Evolutionary conservation across 1,140 invertebrate genomes (phyloP), one percentile per base, ranked within the genome.

Genomic region (Pseudomyrmex flavicornis): DNA sequence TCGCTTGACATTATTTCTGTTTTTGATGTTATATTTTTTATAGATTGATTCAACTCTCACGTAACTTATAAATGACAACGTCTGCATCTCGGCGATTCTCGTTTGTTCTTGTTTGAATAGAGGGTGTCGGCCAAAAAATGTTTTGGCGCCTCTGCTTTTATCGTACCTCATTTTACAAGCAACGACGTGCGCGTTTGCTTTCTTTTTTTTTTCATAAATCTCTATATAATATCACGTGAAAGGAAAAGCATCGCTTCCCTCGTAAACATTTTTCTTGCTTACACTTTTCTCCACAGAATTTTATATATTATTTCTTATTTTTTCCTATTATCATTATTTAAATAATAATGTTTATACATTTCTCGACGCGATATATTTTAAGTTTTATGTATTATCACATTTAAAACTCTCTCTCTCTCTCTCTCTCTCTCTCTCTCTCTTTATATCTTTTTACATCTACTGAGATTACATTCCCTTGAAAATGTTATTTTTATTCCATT

Each of bases 51-150:
- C n/a, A 5, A 15, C 17, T 0, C 1, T 50, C 15, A 70, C 58
- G 70, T 48, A 69, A 35, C 74, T 20, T 22, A 68, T 77, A n/a
- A 50, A 58, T 66, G 22, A 12, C 46, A 76, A 12, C 52, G n/a
- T 61, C n/a, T 58, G 50, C 80, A 63, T 35, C 70, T 35, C 70
- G 22, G 52, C 54, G 50, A 44, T 74, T 15, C 44, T 77, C 56
- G 44, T 69, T 84, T 88, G 73, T 87, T 58, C 26, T 13, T 56
- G 58, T 82, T 82, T 82, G 75, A 82, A 82, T 63, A 63, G 59
- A 75, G 58, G 79, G 70, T 62, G 58, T 52, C 58, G 26, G 26
- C 9, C 70, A 70, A 26, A 44, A 69, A 69, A 59, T 26, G 48
- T 1, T 61, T 26, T 10, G 3, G 48, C 17, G 17, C 9, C 17